Base-by-base conservation (phyloP, 35 echinoderm and acorn worm species). In the Lytechinus pictus region DNA sequence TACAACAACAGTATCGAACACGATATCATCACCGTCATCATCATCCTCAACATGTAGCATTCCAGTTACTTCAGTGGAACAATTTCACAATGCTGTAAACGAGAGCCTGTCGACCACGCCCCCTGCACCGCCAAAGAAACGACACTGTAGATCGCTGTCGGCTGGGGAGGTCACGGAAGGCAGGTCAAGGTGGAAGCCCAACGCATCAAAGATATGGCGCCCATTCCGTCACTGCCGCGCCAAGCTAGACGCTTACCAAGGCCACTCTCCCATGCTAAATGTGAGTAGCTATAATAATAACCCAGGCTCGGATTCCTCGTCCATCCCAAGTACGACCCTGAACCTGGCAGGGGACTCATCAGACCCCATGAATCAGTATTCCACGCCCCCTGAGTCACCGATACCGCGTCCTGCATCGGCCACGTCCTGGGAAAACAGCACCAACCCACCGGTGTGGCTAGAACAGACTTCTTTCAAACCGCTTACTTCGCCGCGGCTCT, bases 371-470 rank as follows among this genome's bases (percentile, higher is more conserved):
- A 96, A 96, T 91, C 96, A 99, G 95, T 98, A 95, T 96, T 98
- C 98, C 94, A 99, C 98, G 61, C 98, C 98, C 55, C 98, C 98
- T 16, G 98, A 99, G 87, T 99, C 98, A 57, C 98, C 98, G 53
- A 96, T 99, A 54, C 98, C 97, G 24, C 92, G 98, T 4, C 98
- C 98, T 52, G 94, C 97, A 16, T 99, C 98, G 86, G 97, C 97
- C 16, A 96, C 96, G 10, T 98, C 96, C 27, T 98, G 97, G 96
- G 98, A 99, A 29, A 96, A 95, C 27, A 95, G 86, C 86, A 88
- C 53, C 86, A 96, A 96, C 61, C 94, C 96, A 51, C 97, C 97
- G 52, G 95, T 96, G 72, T 97, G 97, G 97, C 91, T 97, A 79
- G 97, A 97, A 93, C 89, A 94, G 87, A 95, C 95, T 21, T 61